These are phyloP conservation scores for Drepanosiphum platanoidis DNA, from an alignment of 2,888 invertebrate species.

Conservation along the genomic window DNA sequence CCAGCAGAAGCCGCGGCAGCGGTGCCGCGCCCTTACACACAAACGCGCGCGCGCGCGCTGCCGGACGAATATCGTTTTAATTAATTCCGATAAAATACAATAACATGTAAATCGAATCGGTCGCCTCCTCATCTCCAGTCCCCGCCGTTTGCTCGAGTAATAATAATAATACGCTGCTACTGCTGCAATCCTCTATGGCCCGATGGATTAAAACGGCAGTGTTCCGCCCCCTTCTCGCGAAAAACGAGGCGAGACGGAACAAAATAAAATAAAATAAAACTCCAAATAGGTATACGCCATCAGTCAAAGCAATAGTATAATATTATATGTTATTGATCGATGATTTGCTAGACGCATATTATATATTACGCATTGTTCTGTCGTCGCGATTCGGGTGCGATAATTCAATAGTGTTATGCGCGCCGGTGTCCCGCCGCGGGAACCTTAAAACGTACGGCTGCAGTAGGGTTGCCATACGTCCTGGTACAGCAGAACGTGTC, in stretches of 20 bases:
- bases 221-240: not conserved
- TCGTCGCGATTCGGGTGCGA: too few relatives aligned
- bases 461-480: too few relatives aligned
- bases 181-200: conserved; percentile 30
- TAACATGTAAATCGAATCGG: conserved; percentile 59
- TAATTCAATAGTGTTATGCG: conserved; percentile 48
- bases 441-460: too few relatives aligned
- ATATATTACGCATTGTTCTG: not conserved
- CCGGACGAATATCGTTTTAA: conserved; percentile 58
- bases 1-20: conserved; percentile 36
- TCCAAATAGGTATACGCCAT: not conserved
- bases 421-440: conserved; percentile 3
- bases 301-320: conserved; percentile 8
- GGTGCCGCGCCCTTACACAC: not conserved
- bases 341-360: not conserved
- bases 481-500: too few relatives aligned
- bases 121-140: conserved; percentile 14
- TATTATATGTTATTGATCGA: conserved; percentile 13
- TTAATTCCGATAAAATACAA: conserved; percentile 57
- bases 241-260: not conserved
- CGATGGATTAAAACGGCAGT: conserved; percentile 33
- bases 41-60: not conserved
- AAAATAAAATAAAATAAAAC: conserved; percentile 13
- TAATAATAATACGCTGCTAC: not conserved
- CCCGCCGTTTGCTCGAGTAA: not conserved